phyloP scores from a whole-genome alignment of 1,140 invertebrate species.

The Pseudomyrmex flavicornis region DNA sequence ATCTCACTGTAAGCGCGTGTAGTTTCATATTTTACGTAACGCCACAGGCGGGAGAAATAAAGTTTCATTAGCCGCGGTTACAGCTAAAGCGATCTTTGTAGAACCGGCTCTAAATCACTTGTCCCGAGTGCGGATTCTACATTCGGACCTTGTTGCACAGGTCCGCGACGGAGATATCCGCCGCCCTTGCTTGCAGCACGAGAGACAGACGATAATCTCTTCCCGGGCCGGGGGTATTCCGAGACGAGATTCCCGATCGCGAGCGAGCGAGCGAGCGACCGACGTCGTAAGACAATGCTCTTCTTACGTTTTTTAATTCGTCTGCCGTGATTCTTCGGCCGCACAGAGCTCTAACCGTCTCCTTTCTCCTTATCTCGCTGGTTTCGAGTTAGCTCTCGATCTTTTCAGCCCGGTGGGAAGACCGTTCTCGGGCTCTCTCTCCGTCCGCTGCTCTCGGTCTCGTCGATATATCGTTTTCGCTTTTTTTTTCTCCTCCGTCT shows the following conservation, averaged over 20 bases:
- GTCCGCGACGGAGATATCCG: neutral
- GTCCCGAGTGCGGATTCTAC: conserved; percentile 30
- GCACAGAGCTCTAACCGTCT: neutral
- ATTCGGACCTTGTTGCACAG: neutral
- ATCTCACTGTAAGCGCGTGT: neutral
- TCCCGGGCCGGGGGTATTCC: neutral
- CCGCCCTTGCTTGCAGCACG: neutral
- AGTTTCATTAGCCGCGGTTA: conserved; percentile 43
- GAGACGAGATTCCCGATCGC: conserved; percentile 9
- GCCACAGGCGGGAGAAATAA: conserved; percentile 34
- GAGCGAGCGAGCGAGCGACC: neutral
- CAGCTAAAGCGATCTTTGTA: conserved; percentile 12
- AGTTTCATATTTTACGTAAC: conserved; percentile 25
- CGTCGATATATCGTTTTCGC: conserved; percentile 20
- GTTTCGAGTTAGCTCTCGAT: conserved; percentile 23
- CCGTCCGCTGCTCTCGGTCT: neutral
- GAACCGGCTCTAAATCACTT: conserved; percentile 44
- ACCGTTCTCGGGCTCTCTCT: neutral
- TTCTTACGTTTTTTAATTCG: conserved; percentile 52
- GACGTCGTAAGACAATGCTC: conserved; percentile 37
- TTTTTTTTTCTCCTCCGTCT: conserved; percentile 4
- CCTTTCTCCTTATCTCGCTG: conserved; percentile 3
- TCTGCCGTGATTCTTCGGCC: neutral
- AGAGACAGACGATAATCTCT: neutral
- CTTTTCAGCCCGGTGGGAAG: neutral